Base-by-base conservation (phyloP, 2,888 invertebrate species). In the Muscina levida region DNA sequence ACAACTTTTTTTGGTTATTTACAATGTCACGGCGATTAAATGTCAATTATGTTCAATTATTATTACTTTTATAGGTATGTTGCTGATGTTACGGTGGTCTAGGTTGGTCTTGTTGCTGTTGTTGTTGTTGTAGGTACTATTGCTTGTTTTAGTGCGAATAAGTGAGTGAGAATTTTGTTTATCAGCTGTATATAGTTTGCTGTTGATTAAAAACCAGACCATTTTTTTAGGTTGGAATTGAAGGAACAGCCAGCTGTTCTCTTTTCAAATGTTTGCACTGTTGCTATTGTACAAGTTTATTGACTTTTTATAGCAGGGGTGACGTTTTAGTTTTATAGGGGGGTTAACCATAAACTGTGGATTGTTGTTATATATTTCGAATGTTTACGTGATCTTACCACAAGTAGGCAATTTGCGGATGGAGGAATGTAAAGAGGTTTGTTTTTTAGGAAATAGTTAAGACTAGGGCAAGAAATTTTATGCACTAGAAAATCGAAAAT, bases 31-130 rank as follows among this genome's bases (percentile, higher is more conserved):
- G 56, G 17, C 39, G 37, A 65, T 76, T 71, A 76, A 66, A 76
- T 76, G 31, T 13, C 62, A 70, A 76, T 76, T 70, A 76, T 65
- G 15, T 1, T 31, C 39, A 56, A 76, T 76, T 71, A 76, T 65
- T 37, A 2, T 71, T 62, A 65, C 72, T 46, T 56, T 24, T 68
- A 31, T 51, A 48, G 13, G 26, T 6, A 51, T 15, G 37, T 39
- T 3, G 13, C n/a, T n/a, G n/a, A n/a, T n/a, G n/a, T n/a, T n/a
- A n/a, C n/a, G n/a, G n/a, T n/a, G n/a, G n/a, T n/a, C n/a, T n/a
- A n/a, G n/a, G n/a, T n/a, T n/a, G n/a, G n/a, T n/a, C n/a, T n/a
- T n/a, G 13, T 31, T 65, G 17, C 56, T 44, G 22, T 65, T 72
- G 51, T 65, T 57, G 13, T n/a, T 42, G 13, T 72, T 59, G 15